Conservation (phyloP, 1,140 invertebrate genomes). For the Drosophila pseudoobscura region DNA sequence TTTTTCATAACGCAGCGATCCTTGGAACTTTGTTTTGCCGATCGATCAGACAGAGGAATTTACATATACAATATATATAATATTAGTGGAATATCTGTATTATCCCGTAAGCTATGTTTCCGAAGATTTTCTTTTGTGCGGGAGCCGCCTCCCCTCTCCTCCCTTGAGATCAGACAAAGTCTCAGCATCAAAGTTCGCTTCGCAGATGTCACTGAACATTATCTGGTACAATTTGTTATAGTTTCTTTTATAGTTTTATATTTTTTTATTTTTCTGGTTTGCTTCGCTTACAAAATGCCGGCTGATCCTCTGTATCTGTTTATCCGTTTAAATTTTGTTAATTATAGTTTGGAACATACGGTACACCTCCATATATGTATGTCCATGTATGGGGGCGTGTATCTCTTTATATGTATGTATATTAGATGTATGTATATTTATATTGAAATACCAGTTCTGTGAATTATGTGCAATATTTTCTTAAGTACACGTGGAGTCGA, state of each 20-base stretch:
- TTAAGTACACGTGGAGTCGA: slow-evolving; percentile 46
- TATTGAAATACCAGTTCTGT: slow-evolving; percentile 75
- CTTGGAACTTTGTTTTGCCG: slow-evolving; percentile 19
- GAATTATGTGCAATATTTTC: slow-evolving; percentile 64
- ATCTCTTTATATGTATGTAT: slow-evolving; percentile 39
- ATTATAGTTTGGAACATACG: slow-evolving; percentile 62
- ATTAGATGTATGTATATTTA: slow-evolving; percentile 43
- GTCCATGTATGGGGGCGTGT: slow-evolving; percentile 38
- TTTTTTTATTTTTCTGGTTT: slow-evolving; percentile 9
- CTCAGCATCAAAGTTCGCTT: slow-evolving; percentile 16
- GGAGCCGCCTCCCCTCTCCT: not conserved
- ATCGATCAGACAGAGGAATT: slow-evolving; percentile 18
- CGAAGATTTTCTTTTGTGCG: not conserved
- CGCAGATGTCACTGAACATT: slow-evolving; percentile 36
- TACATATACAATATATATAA: not conserved
- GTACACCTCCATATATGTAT: slow-evolving; percentile 31
- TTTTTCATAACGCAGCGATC: slow-evolving; percentile 20
- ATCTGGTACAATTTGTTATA: slow-evolving; percentile 45
- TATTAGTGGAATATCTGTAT: slow-evolving; percentile 35
- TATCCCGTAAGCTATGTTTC: no score
- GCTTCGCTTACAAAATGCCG: slow-evolving; percentile 48
- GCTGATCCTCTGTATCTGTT: slow-evolving; percentile 37
- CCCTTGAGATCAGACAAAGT: slow-evolving; percentile 41
- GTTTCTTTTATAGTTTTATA: slow-evolving; percentile 28
- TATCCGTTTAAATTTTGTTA: slow-evolving; percentile 76